phyloP scores from a whole-genome alignment of 2,797 vertebrate species.

The Oreochromis mossambicus region DNA sequence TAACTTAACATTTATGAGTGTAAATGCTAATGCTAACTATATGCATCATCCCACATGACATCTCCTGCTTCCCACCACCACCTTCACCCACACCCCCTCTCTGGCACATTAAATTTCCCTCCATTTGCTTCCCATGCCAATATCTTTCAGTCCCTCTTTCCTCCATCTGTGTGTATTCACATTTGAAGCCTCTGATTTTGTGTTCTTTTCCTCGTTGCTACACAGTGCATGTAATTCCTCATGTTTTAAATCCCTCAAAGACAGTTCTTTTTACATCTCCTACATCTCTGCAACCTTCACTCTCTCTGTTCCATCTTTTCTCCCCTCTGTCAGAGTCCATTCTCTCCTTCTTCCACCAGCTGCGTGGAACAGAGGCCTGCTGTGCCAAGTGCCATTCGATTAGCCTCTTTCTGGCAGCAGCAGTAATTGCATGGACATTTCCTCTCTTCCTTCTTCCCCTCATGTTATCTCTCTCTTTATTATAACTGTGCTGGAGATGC shows the following conservation, averaged over 20 bases:
- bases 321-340: conserved; percentile 54
- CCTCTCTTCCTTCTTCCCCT: neutral
- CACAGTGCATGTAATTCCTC: neutral
- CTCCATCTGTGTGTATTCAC: neutral
- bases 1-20: neutral
- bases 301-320: conserved; percentile 26
- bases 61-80: neutral
- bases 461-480: conserved; percentile 30
- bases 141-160: neutral
- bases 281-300: conserved; percentile 10
- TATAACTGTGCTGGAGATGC: conserved; percentile 24
- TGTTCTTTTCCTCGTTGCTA: neutral
- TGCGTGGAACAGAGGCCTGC: conserved; percentile 47
- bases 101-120: neutral
- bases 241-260: conserved; percentile 6
- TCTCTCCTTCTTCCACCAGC: conserved; percentile 63
- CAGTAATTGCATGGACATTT: conserved; percentile 61
- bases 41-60: neutral
- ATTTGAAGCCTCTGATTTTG: neutral
- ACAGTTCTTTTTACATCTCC: conserved; percentile 13
- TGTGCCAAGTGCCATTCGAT: conserved; percentile 72
- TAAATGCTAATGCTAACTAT: neutral
- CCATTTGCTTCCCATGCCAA: neutral
- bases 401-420: conserved; percentile 60
- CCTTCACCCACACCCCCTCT: neutral